Evolutionary conservation across 2,888 invertebrate species (phyloP).

Genomic region (Neocrepidodera transversa): DNA sequence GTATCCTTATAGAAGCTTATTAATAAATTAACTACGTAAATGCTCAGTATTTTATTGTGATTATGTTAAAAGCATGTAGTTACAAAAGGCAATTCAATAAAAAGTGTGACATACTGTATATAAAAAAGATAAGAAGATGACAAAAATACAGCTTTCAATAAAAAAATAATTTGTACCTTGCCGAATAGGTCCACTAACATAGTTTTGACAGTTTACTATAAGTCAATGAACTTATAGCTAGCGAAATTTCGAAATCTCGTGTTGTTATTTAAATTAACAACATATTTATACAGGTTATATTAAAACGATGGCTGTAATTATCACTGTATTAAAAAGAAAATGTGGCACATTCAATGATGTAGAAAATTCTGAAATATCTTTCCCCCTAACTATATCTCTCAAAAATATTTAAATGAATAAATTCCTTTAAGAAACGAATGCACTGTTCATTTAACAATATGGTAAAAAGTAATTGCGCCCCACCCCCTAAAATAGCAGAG

Average conservation of each 20-base stretch:
- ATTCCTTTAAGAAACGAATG: conserved; percentile 17
- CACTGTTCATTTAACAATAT: conserved; percentile 21
- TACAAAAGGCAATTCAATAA: no score
- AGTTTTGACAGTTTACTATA: conserved; percentile 9
- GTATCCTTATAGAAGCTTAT: no score
- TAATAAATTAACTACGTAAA: no score
- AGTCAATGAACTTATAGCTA: conserved; percentile 15
- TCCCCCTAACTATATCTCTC: conserved; percentile 8
- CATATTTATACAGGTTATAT: not conserved
- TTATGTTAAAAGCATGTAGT: no score
- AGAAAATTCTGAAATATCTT: conserved; percentile 5
- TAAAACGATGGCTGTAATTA: no score
- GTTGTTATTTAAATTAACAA: not conserved
- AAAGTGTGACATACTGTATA: no score
- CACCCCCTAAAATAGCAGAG: conserved; percentile 18
- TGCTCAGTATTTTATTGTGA: no score
- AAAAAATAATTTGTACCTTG: no score
- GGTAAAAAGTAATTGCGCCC: conserved; percentile 7
- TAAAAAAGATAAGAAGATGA: no score
- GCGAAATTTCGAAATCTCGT: conserved; percentile 8
- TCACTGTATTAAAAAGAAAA: not conserved
- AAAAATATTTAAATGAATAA: conserved; percentile 20
- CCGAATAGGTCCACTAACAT: no score
- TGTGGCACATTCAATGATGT: not conserved
- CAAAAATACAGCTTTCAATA: no score